These are phyloP conservation scores for Lutjanus campechanus DNA, from an alignment of 2,797 vertebrate species.

Conservation along the genomic window DNA sequence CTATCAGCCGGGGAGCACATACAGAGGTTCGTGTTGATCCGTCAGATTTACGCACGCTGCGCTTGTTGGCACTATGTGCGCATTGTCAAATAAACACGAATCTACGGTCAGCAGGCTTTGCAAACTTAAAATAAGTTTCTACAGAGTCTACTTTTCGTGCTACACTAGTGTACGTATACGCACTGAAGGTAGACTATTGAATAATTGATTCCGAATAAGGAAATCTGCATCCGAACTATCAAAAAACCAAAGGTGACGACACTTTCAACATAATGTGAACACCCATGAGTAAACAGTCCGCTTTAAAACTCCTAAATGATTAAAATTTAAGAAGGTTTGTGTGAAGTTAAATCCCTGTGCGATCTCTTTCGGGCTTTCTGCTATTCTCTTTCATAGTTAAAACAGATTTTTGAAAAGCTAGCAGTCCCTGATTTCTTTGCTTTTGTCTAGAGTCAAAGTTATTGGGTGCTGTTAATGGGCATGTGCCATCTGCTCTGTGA, in stretches of 20 bases:
- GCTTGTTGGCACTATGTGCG: slow-evolving; percentile 20
- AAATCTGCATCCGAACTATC: background rate
- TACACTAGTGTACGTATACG: too few relatives aligned
- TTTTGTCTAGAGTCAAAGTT: slow-evolving; percentile 50
- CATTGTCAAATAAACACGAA: background rate
- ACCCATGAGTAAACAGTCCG: background rate
- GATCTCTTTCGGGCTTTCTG: background rate
- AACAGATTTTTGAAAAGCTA: slow-evolving; percentile 22
- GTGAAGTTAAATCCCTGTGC: background rate
- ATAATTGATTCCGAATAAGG: too few relatives aligned
- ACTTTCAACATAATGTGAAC: background rate
- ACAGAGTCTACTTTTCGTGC: background rate
- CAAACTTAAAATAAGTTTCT: slow-evolving; percentile 59
- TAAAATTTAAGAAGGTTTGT: slow-evolving; percentile 5
- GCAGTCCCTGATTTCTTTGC: slow-evolving; percentile 13
- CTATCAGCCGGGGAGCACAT: slow-evolving; percentile 96
- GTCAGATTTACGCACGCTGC: slow-evolving; percentile 30
- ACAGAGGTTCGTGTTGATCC: slow-evolving; percentile 89
- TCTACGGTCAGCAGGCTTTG: background rate
- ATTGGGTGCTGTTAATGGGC: slow-evolving; percentile 26
- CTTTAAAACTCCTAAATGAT: background rate
- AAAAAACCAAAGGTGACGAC: background rate
- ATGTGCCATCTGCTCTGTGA: slow-evolving; percentile 52
- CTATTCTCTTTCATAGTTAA: slow-evolving; percentile 20
- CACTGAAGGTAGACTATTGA: background rate